Evolutionary conservation across 2,113 vertebrate genomes (phyloP), one percentile per base, ranked within the genome.

Genomic region (Martes martes): DNA sequence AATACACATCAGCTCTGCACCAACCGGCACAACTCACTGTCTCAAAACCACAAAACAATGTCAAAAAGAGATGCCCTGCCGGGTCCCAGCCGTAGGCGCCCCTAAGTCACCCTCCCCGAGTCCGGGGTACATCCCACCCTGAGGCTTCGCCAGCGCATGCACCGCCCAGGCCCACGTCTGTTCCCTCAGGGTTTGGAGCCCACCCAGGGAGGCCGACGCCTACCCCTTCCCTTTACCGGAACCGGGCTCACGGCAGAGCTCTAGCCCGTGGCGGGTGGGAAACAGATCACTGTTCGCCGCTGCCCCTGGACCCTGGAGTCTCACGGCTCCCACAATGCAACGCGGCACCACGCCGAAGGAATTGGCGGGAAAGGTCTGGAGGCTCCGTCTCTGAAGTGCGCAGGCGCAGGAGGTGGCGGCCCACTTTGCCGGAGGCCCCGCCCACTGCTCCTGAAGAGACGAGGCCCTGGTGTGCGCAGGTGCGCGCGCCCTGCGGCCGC

Each of bases 221-320:
- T 28, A 18, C 31, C 10, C 55, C 50, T 5, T 6, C 39, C 36
- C 23, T 13, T 28, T 42, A 11, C n/a, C 1, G 28, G 11, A 55
- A 23, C 45, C 10, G 21, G 11, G 1, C 21, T 33, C 47, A 1
- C 1, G 0, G 52, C 28, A 24, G 10, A 65, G n/a, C 11, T 6
- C 42, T 78, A 26, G 9, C 2, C 50, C 2, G 0, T 0, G 7
- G 16, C 2, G 11, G 4, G 18, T 6, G n/a, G n/a, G 14, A 11
- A 6, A 6, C 6, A 33, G 28, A 11, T 1, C 4, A 4, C 7
- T 0, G 1, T 2, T 1, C 13, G 7, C 14, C 0, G 1, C n/a
- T 0, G 42, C 6, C 11, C 1, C 1, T 0, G 21, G 15, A 0
- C 57, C 14, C 7, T 31, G 4, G 13, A 13, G 11, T 36, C n/a